These are phyloP conservation scores for Pelmatolapia mariae DNA, from an alignment of 2,113 vertebrate genomes.

Conservation along the genomic window DNA sequence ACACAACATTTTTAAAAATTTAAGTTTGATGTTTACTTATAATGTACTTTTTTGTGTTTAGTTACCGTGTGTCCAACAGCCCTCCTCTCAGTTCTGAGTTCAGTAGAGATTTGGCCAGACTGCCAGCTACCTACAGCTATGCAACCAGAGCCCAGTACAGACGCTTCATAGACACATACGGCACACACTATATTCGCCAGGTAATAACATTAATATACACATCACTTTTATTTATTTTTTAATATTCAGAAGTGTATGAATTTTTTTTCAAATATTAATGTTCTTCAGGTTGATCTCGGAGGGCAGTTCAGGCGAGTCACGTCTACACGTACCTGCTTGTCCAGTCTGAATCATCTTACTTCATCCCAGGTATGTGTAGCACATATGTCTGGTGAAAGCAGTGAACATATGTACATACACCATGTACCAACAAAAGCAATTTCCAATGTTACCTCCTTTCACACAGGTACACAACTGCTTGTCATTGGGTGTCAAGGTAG, in stretches of 20 bases:
- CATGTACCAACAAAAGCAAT: not conserved
- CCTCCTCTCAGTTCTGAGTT: conserved; percentile 29
- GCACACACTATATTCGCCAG: no score
- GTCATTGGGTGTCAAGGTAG: not conserved
- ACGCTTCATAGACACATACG: conserved; percentile 24
- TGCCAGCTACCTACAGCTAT: not conserved
- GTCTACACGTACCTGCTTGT: not conserved
- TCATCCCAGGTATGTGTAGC: not conserved
- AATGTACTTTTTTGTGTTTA: not conserved
- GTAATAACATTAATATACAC: not conserved
- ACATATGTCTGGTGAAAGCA: not conserved
- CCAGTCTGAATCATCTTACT: not conserved
- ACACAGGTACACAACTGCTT: not conserved
- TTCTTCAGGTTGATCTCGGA: conserved; percentile 37
- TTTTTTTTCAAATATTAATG: no score
- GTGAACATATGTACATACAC: not conserved
- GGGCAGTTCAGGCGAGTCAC: not conserved
- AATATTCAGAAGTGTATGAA: not conserved
- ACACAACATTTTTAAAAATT: no score
- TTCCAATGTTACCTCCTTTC: not conserved
- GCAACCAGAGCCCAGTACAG: not conserved
- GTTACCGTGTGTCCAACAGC: not conserved
- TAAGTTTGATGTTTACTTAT: no score
- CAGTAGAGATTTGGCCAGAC: not conserved
- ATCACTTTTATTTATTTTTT: not conserved